Evolutionary conservation across 1,140 invertebrate species (phyloP).

Genomic region (Helicoverpa armigera): DNA sequence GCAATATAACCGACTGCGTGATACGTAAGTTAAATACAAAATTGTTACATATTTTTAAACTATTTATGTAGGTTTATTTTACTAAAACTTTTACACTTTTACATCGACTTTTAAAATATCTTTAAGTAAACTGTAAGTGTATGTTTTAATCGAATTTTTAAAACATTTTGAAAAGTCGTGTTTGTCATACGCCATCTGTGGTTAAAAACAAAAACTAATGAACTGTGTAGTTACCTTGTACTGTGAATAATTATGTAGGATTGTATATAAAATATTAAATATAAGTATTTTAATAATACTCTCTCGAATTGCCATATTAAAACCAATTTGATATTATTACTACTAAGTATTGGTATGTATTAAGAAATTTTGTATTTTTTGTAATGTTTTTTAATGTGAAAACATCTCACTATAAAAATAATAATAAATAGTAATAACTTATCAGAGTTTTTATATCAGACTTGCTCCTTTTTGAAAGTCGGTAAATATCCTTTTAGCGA

Average conservation of each 20-base stretch:
- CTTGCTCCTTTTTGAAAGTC: no score
- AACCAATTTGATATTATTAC: slow-evolving; percentile 47
- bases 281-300: slow-evolving; percentile 48
- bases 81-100: neutral
- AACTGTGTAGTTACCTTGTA: slow-evolving; percentile 6
- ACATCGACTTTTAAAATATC: neutral
- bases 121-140: no score
- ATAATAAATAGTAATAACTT: slow-evolving; percentile 16
- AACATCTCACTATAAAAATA: slow-evolving; percentile 35
- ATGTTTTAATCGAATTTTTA: no score
- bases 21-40: slow-evolving; percentile 21
- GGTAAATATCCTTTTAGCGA: no score
- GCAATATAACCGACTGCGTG: slow-evolving; percentile 35
- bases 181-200: neutral
- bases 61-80: slow-evolving; percentile 39
- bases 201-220: neutral
- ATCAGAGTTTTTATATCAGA: neutral
- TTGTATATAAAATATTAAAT: slow-evolving; percentile 49
- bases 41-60: slow-evolving; percentile 38
- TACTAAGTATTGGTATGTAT: slow-evolving; percentile 37
- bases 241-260: slow-evolving; percentile 46
- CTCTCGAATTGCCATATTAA: slow-evolving; percentile 56
- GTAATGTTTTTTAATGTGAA: slow-evolving; percentile 51
- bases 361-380: slow-evolving; percentile 62
- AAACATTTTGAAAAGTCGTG: neutral